Percentiles rank a stretch among this genome's conserved stretches.
Conservation (phyloP, 2,797 vertebrate species). For the Harpagifer antarcticus region DNA sequence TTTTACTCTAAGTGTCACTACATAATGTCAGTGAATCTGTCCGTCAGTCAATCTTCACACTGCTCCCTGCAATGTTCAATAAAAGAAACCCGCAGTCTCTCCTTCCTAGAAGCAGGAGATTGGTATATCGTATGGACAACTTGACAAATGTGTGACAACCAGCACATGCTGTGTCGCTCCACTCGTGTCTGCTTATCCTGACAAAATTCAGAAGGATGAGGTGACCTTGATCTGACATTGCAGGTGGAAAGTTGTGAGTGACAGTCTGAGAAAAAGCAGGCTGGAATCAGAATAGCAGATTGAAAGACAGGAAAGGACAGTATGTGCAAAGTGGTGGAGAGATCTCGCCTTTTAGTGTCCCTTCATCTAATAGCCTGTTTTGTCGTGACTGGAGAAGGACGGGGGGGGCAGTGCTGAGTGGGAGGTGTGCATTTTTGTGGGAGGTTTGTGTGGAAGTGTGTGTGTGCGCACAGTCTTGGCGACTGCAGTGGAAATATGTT, state of each 20-base stretch:
- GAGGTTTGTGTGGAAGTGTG: constrained; percentile 32
- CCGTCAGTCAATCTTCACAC: constrained; percentile 10
- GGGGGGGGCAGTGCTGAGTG: constrained; percentile 51
- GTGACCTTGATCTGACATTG: constrained; percentile 74
- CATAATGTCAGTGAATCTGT: constrained; percentile 28
- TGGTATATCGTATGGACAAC: constrained; percentile 30
- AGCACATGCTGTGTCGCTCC: constrained; percentile 33
- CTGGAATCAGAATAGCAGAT: constrained; percentile 16
- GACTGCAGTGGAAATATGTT: constrained; percentile 76
- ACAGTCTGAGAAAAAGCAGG: constrained; percentile 23
- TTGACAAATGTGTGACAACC: constrained; percentile 44
- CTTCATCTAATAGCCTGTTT: constrained; percentile 53
- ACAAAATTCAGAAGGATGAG: constrained; percentile 49
- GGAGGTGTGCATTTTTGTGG: constrained; percentile 56
- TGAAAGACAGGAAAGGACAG: constrained; percentile 21
- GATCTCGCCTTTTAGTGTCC: constrained; percentile 45
- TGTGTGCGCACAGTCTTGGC: constrained; percentile 54
- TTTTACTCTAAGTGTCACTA: background rate
- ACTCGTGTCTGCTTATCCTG: constrained; percentile 16
- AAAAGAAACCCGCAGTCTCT: constrained; percentile 26
- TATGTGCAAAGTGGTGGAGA: constrained; percentile 36
- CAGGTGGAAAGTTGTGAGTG: constrained; percentile 48
- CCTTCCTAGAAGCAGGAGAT: constrained; percentile 33
- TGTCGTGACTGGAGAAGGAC: constrained; percentile 61
- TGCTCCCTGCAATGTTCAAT: background rate